phyloP scores from a whole-genome alignment of 2,888 invertebrate species.

The Odontomyia ornata region DNA sequence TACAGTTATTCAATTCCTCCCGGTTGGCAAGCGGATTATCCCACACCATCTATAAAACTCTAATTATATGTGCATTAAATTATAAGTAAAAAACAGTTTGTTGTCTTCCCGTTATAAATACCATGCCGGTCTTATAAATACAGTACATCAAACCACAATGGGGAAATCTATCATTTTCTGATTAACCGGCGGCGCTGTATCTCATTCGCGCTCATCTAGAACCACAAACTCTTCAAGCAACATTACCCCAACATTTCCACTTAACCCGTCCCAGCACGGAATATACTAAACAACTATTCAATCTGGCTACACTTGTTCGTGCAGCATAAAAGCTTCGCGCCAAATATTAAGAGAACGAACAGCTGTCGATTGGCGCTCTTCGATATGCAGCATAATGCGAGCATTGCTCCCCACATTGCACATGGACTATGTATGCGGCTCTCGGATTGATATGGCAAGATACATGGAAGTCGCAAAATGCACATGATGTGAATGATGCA shows the following conservation, averaged over 20 bases:
- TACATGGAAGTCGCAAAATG: slow-evolving; percentile 23
- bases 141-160: not conserved
- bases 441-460: not conserved
- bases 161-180: slow-evolving; percentile 4
- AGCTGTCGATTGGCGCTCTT: not conserved
- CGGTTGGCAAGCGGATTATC: not conserved
- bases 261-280: not conserved
- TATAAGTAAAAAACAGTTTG: slow-evolving; percentile 1
- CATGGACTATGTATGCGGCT: slow-evolving; percentile 10
- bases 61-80: slow-evolving; percentile 24
- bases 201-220: not conserved
- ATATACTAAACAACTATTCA: not conserved
- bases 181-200: not conserved
- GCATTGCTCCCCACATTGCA: slow-evolving; percentile 1
- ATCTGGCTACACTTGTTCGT: slow-evolving; percentile 1
- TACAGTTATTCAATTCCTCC: not conserved
- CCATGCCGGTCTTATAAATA: not conserved
- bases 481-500: slow-evolving; percentile 30
- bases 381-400: not conserved
- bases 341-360: slow-evolving; percentile 17
- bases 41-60: not conserved
- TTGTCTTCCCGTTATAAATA: slow-evolving; percentile 23
- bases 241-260: not conserved
- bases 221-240: not conserved
- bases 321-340: slow-evolving; percentile 34